Percentiles rank a stretch among this genome's conserved stretches.
Conservation (phyloP, 2,797 vertebrate genomes). For the Cynodonichthys magdalenae region DNA sequence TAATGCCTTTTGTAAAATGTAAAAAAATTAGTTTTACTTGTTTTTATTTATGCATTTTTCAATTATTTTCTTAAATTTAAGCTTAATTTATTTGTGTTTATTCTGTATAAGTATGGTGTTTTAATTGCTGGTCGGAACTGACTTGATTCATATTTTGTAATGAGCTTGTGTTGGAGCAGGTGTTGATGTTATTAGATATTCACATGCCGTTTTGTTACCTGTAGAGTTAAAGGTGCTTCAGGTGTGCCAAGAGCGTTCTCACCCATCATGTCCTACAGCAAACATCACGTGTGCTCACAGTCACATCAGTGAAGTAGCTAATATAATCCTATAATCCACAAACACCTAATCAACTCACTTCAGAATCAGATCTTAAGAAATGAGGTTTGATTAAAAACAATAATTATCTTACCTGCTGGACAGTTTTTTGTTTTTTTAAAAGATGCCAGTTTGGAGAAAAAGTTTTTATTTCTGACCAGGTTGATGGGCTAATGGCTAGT, state of each 20-base stretch:
- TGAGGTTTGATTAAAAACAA: too few relatives aligned
- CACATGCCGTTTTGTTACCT: conserved; percentile 51
- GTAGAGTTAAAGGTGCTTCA: conserved; percentile 49
- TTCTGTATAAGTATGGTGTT: conserved; percentile 2
- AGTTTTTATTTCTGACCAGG: too few relatives aligned
- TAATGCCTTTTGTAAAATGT: conserved; percentile 59
- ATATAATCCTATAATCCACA: conserved; percentile 41
- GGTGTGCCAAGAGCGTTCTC: conserved; percentile 68
- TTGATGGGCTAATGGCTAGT: too few relatives aligned
- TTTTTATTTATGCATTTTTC: too few relatives aligned
- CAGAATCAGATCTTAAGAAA: too few relatives aligned
- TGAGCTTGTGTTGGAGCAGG: neutral
- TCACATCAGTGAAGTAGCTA: conserved; percentile 53
- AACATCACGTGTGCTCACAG: conserved; percentile 46
- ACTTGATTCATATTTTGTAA: neutral
- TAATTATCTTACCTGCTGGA: too few relatives aligned
- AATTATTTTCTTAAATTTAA: neutral
- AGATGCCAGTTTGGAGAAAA: too few relatives aligned
- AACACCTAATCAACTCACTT: conserved; percentile 27
- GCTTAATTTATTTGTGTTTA: too few relatives aligned
- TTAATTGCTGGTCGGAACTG: conserved; percentile 20
- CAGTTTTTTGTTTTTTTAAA: too few relatives aligned
- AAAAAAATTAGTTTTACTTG: conserved; percentile 6
- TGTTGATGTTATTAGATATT: conserved; percentile 45
- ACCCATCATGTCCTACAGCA: conserved; percentile 67